Base-by-base conservation (phyloP, 2,797 vertebrate genomes). In the Caiman crocodilus region DNA sequence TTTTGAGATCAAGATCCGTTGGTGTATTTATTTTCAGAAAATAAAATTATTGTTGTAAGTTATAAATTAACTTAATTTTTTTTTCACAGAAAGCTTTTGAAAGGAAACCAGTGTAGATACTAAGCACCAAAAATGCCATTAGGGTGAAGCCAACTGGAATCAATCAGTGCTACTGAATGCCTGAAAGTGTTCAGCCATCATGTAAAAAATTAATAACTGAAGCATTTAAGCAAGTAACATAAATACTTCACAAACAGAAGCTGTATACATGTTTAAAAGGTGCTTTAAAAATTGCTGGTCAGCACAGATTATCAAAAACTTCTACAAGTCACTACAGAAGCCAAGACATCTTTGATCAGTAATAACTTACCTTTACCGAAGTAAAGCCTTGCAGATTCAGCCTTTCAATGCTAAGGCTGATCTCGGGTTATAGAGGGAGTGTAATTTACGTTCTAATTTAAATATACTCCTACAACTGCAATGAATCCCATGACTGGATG, bases 281-380 rank as follows among this genome's bases (percentile, higher is more conserved):
- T 11, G 84, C 20, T 56, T 20, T 84, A 79, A 55, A 42, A 20
- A 61, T 56, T 75, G 26, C 26, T 18, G 9, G 26, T 50, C 55
- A 55, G 10, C 56, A 23, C 28, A 32, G n/a, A 32, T 79, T 59
- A 77, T 42, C 57, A 35, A 8, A 67, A 79, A 15, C 8, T 25
- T 26, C 23, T 42, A 4, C 3, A 64, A 58, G 89, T 83, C 10
- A 18, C 76, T 8, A 63, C 35, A 76, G 74, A 58, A 87, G 58
- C 28, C 64, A 25, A 69, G 59, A 67, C 25, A 78, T 35, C 7
- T 25, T 23, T 50, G 26, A 73, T 73, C 57, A n/a, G 17, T 60
- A 17, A 79, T 67, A 50, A 20, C 89, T 93, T 84, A 90, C 85
- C 91, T 81, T 67, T 64, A 64, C 82, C 76, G 78, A 58, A 65